Conservation (phyloP, 2,797 vertebrate species). For the Natrix natrix region DNA sequence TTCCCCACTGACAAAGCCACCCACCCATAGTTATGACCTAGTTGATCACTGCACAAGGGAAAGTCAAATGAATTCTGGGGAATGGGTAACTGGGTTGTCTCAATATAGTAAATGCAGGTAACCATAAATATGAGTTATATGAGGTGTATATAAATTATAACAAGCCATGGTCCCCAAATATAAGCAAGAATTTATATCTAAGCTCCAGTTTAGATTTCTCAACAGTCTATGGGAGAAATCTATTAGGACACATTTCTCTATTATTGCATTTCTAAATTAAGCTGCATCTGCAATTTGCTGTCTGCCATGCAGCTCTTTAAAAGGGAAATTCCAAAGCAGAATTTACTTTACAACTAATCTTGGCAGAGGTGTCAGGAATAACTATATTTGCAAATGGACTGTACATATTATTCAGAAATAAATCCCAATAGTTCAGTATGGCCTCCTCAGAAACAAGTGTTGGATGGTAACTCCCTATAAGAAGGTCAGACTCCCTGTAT, state of each 20-base stretch:
- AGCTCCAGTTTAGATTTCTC: neutral
- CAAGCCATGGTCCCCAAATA: neutral
- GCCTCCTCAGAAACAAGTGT: neutral
- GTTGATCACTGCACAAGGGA: slow-evolving; percentile 37
- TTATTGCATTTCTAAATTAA: neutral
- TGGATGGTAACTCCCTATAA: neutral
- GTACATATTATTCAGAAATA: neutral
- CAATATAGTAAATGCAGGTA: slow-evolving; percentile 25
- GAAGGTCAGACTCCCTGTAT: neutral
- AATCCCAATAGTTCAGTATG: neutral
- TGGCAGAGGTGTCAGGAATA: neutral
- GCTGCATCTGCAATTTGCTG: neutral
- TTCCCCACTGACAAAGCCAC: neutral
- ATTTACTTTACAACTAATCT: neutral
- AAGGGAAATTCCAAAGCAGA: neutral
- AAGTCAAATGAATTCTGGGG: neutral
- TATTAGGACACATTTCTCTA: neutral
- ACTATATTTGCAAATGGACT: neutral
- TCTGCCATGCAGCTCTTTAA: neutral
- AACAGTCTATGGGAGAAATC: neutral
- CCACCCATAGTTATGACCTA: slow-evolving; percentile 22
- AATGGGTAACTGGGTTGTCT: neutral
- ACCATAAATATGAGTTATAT: neutral
- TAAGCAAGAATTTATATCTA: neutral
- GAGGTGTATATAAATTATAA: neutral